Conservation (phyloP, 2,113 vertebrate species). For the Psilopsiagon aurifrons region DNA sequence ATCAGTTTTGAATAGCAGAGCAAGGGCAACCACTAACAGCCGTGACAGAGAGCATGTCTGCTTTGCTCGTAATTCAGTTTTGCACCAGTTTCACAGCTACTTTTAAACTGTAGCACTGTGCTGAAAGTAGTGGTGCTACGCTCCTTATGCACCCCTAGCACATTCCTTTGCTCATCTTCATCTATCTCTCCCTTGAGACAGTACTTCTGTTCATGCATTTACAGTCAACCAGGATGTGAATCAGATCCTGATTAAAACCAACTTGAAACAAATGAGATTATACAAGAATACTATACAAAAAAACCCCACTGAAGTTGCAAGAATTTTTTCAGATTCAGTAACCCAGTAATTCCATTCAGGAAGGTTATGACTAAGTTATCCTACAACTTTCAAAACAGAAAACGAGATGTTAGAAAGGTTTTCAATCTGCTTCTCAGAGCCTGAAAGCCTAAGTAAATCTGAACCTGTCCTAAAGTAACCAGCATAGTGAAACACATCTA, state of each 20-base stretch:
- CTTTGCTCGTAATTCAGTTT: neutral
- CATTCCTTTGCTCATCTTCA: neutral
- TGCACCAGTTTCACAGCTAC: neutral
- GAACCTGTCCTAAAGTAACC: neutral
- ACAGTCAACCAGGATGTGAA: neutral
- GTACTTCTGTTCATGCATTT: neutral
- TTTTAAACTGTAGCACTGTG: neutral
- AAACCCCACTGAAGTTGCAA: neutral
- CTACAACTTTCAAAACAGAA: neutral
- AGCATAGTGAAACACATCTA: neutral
- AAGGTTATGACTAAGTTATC: neutral
- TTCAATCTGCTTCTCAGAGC: neutral
- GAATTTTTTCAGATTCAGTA: neutral
- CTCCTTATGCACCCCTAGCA: neutral
- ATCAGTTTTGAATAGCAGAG: neutral
- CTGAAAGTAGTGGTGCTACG: neutral
- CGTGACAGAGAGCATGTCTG: neutral
- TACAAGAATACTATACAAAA: neutral
- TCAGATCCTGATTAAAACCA: neutral
- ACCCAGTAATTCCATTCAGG: neutral
- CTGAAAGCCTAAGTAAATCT: neutral
- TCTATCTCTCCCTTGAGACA: neutral
- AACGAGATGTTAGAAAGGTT: neutral
- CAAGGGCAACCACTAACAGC: neutral
- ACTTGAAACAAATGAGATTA: neutral